Percentiles rank a stretch among this genome's conserved stretches.
Evolutionary conservation across 2,113 vertebrate species (phyloP).

Genomic region (Paedocypris sp.): DNA sequence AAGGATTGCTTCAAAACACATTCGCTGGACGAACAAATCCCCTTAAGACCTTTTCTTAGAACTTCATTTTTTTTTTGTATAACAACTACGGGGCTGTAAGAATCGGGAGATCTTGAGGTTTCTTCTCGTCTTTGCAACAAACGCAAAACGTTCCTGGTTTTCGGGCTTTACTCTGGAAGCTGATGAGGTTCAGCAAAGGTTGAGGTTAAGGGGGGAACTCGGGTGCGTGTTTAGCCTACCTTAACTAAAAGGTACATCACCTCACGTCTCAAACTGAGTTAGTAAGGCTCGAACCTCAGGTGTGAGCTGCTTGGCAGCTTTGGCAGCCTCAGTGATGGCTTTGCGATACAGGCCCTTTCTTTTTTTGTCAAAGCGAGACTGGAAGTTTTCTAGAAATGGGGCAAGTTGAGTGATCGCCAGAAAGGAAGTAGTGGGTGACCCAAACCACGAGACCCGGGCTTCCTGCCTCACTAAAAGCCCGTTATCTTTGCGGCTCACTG

Average conservation of each 20-base stretch:
- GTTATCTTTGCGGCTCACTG: constrained; percentile 82
- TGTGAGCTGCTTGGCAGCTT: constrained; percentile 92
- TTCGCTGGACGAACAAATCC: background rate
- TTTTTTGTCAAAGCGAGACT: constrained; percentile 94
- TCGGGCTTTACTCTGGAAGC: constrained; percentile 12
- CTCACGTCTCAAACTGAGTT: constrained; percentile 96
- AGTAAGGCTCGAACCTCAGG: constrained; percentile 92
- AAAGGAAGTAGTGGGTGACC: constrained; percentile 95
- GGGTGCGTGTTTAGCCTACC: constrained; percentile 31
- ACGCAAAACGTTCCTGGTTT: constrained; percentile 25
- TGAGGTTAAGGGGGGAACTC: constrained; percentile 8
- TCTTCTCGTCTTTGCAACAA: constrained; percentile 9
- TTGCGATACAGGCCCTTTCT: constrained; percentile 96
- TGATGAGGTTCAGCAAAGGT: constrained; percentile 20
- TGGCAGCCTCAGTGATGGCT: constrained; percentile 92
- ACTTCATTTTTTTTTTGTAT: background rate
- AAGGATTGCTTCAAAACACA: no score
- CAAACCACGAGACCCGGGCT: constrained; percentile 93
- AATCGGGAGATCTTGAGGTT: no score
- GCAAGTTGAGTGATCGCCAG: constrained; percentile 85
- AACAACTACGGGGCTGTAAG: background rate
- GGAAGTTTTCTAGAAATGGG: constrained; percentile 96
- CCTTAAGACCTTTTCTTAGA: background rate
- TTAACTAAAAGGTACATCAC: constrained; percentile 37
- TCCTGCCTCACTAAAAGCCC: constrained; percentile 87